Base-by-base conservation (phyloP, 1,140 invertebrate species). In the Yoshiicerus persimilis region DNA sequence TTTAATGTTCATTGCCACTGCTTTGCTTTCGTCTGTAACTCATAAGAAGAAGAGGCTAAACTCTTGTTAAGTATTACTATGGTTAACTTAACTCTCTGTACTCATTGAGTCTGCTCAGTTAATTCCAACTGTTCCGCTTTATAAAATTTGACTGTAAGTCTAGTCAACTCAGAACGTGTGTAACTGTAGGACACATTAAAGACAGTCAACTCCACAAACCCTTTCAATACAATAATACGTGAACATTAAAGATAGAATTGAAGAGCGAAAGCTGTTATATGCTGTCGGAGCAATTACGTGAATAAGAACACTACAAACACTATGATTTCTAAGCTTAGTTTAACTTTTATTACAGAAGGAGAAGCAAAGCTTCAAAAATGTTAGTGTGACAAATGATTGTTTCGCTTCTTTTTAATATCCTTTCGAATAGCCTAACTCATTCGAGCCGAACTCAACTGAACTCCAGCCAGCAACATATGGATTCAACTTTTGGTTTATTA, bases 351-450 rank as follows among this genome's bases (percentile, higher is more conserved):
- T 77, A 10, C 70, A 77, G 13, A 13, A 80, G 75, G 20, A 13
- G 16, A 64, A 56, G n/a, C 47, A 30, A 84, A 38, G 27, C 75
- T 83, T 87, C 38, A 66, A 88, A 88, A 83, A 88, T 87, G 41
- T 85, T 88, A 47, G 41, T 86, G 87, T 88, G 87, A 86, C 87
- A 88, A 88, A 88, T 88, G 87, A 88, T 88, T 88, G 80, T 88
- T 88, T 88, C 80, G 83, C 87, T 88, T 86, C 39, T 85, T 86
- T 88, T 88, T 88, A 88, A 88, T 88, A 88, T 84, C 36, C 66
- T 87, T 87, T 64, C 27, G 38, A 80, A 80, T 80, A 80, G 75
- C n/a, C 75, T 8, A 38, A 80, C 75, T 80, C 30, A 36, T 38
- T 80, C 32, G 32, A 80, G 32, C 75, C 32, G 75, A 80, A 80